Evolutionary conservation across 2,888 invertebrate genomes (phyloP), one percentile per base, ranked within the genome.

Genomic region (Furcula furcula): DNA sequence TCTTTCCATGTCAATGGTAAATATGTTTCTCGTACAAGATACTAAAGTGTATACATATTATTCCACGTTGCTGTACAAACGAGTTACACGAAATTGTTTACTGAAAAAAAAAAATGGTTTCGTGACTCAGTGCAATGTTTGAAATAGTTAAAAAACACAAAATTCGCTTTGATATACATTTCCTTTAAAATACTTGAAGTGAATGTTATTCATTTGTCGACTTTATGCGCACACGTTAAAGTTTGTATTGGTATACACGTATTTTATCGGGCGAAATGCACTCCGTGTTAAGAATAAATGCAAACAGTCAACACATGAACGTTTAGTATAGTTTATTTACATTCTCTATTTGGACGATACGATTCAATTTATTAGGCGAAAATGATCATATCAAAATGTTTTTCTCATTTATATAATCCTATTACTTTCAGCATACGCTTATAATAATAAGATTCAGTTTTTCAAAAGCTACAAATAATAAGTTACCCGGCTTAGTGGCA

Each of bases 281-380:
- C 36, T 48, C 27, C 4, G 32, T 15, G 35, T 37, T 44, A 54
- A 44, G 55, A 44, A 54, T 38, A 34, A 44, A 49, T 41, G 36
- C 40, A 52, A 55, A 55, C 50, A 49, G 36, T 38, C 33, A 29
- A 23, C 29, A 40, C 32, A 33, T 31, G 41, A 36, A 35, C 35
- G 50, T 49, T 44, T 41, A 45, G 39, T 45, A 36, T 32, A 54
- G 37, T 54, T 50, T 51, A 34, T 54, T 50, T 51, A 34, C 40
- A 38, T 37, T 39, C 36, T 34, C 32, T 35, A 44, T 34, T 39
- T 36, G 30, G 41, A 40, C 53, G 48, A 31, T 36, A 38, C 38
- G 38, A 36, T 54, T 40, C 36, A 21, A 38, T 49, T 49, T 36
- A 33, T 21, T 3, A 10, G 21, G 6, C 21, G 4, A 5, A n/a